Percentiles rank a stretch among this genome's conserved stretches.
Evolutionary conservation across 2,797 vertebrate species (phyloP).

Genomic region (Siniperca undulata): DNA sequence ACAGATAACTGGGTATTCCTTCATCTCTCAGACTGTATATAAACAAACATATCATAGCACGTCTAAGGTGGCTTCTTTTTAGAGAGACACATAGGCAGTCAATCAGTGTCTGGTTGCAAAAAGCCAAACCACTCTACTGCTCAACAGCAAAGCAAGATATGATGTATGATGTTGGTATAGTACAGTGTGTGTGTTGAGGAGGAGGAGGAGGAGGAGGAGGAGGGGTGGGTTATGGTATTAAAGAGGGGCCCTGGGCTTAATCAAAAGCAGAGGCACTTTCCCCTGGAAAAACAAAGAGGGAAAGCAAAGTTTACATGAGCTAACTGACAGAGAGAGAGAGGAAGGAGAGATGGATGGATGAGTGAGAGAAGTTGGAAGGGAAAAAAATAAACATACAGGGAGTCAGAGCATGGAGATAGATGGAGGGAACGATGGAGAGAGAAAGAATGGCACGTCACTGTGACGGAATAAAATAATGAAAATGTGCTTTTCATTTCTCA

Average conservation of each 20-base stretch:
- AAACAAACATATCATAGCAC: slow-evolving; percentile 38
- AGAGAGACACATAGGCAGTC: slow-evolving; percentile 35
- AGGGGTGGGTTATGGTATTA: slow-evolving; percentile 60
- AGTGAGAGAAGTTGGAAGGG: slow-evolving; percentile 59
- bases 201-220: not conserved
- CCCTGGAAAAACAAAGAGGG: slow-evolving; percentile 81
- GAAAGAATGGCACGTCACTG: slow-evolving; percentile 41
- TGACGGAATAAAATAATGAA: slow-evolving; percentile 72
- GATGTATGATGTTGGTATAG: slow-evolving; percentile 52
- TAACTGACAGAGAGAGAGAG: slow-evolving; percentile 76
- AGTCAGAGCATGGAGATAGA: slow-evolving; percentile 67
- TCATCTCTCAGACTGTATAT: slow-evolving; percentile 33
- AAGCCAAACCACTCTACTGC: slow-evolving; percentile 42
- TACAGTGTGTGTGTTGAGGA: slow-evolving; percentile 35
- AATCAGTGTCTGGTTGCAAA: slow-evolving; percentile 48
- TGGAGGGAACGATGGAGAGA: slow-evolving; percentile 44
- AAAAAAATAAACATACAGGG: slow-evolving; percentile 76
- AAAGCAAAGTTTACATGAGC: slow-evolving; percentile 84
- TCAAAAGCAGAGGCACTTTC: slow-evolving; percentile 83
- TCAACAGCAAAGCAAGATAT: slow-evolving; percentile 53
- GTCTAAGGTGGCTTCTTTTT: slow-evolving; percentile 29
- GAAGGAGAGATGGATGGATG: slow-evolving; percentile 64
- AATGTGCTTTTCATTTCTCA: slow-evolving; percentile 77
- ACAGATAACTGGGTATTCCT: slow-evolving; percentile 37
- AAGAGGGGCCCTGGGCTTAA: slow-evolving; percentile 72